Evolutionary conservation across 53 echinoderm and acorn worm species (phyloP).

Genomic region (Antedon mediterranea): DNA sequence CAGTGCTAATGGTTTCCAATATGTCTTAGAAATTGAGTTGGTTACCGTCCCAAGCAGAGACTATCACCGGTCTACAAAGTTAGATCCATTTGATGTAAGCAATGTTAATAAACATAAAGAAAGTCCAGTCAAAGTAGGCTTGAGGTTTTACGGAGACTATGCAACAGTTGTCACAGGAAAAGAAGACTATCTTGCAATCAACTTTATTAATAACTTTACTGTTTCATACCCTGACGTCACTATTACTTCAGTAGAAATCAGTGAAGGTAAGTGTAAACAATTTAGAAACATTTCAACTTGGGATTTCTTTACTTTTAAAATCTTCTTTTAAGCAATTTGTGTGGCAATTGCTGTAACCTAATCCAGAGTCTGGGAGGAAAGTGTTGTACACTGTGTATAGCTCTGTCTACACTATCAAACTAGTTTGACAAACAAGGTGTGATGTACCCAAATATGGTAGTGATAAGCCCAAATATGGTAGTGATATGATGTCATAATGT

Average conservation of each 20-base stretch:
- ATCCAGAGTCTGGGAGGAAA: too few species aligned
- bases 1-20: conserved; percentile 41
- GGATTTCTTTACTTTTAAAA: too few species aligned
- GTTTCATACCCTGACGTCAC: conserved; percentile 33
- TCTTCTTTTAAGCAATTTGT: too few species aligned
- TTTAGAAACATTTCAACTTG: too few species aligned
- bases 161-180: conserved; percentile 38
- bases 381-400: too few species aligned
- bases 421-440: too few species aligned
- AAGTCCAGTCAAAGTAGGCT: conserved; percentile 13
- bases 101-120: conserved; percentile 19
- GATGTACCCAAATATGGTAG: too few species aligned
- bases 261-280: conserved; percentile 33
- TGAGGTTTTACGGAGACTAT: conserved; percentile 63
- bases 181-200: conserved; percentile 33
- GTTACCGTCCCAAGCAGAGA: conserved; percentile 36
- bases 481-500: too few species aligned
- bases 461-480: too few species aligned
- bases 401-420: too few species aligned
- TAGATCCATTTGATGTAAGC: conserved; percentile 59
- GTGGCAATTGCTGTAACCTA: too few species aligned
- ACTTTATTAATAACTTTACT: conserved; percentile 51
- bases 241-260: conserved; percentile 35
- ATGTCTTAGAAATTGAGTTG: conserved; percentile 45
- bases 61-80: conserved; percentile 22